Conservation (phyloP, 1,140 invertebrate genomes). For the Liolophura sinensis region DNA sequence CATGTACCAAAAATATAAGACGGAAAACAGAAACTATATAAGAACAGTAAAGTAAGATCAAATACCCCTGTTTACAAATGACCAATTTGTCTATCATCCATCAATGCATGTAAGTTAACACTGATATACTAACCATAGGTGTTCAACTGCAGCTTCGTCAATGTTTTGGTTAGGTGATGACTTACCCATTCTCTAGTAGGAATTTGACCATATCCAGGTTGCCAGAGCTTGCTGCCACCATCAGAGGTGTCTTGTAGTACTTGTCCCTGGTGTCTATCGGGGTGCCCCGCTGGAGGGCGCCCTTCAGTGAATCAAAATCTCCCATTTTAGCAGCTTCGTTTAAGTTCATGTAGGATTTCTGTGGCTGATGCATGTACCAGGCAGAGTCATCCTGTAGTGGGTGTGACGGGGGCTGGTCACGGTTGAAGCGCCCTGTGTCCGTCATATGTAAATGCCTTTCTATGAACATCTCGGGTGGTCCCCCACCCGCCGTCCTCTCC, state of each 20-base stretch:
- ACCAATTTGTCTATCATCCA: too few species aligned
- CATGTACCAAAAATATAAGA: too few species aligned
- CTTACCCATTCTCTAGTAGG: slow-evolving; percentile 55
- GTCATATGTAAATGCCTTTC: slow-evolving; percentile 53
- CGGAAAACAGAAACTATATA: too few species aligned
- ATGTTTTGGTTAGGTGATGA: background rate
- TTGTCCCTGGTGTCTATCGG: slow-evolving; percentile 57
- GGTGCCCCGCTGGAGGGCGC: slow-evolving; percentile 46
- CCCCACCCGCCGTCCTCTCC: slow-evolving; percentile 47
- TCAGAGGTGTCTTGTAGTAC: slow-evolving; percentile 60
- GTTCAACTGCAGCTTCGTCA: too few species aligned
- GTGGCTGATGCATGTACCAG: slow-evolving; percentile 58
- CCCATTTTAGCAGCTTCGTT: slow-evolving; percentile 53
- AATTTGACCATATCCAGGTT: slow-evolving; percentile 54
- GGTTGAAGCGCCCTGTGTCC: slow-evolving; percentile 55
- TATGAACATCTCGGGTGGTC: slow-evolving; percentile 53
- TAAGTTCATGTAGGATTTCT: slow-evolving; percentile 54
- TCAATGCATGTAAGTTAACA: too few species aligned
- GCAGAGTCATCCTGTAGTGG: slow-evolving; percentile 57
- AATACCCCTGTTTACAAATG: too few species aligned
- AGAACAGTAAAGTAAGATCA: too few species aligned
- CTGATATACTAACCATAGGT: too few species aligned
- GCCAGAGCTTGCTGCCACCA: slow-evolving; percentile 51
- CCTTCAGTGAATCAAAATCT: slow-evolving; percentile 53
- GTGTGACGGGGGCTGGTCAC: slow-evolving; percentile 54